Percentiles rank a stretch among this genome's conserved stretches.
These are phyloP conservation scores for Pterophyllum scalare DNA, from an alignment of 2,113 vertebrate species.

Conservation along the genomic window DNA sequence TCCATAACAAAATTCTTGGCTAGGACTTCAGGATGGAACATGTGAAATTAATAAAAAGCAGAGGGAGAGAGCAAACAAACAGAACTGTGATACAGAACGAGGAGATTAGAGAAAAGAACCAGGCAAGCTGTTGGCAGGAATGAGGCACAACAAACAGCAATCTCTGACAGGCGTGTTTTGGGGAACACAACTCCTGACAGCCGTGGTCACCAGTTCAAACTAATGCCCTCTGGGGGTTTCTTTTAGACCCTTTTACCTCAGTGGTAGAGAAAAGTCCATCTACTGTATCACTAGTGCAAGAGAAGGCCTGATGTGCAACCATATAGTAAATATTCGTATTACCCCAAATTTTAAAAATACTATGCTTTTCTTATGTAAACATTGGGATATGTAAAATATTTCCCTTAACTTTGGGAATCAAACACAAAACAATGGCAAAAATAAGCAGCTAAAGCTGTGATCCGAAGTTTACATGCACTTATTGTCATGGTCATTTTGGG, in stretches of 20 bases:
- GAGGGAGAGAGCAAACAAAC: conserved; percentile 48
- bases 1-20: conserved; percentile 14
- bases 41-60: conserved; percentile 43
- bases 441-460: not conserved
- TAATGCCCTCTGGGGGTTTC: not conserved
- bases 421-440: not conserved
- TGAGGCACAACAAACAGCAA: conserved; percentile 1
- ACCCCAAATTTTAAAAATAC: not conserved
- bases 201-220: conserved; percentile 21
- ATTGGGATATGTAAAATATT: not conserved
- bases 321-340: not conserved
- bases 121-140: conserved; percentile 47
- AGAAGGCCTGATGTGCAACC: not conserved
- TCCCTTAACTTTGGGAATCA: not conserved
- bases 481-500: not conserved
- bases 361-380: not conserved
- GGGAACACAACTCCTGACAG: not conserved
- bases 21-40: not conserved
- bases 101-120: conserved; percentile 44
- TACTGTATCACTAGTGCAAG: not conserved
- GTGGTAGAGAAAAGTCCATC: not conserved
- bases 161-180: not conserved
- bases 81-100: conserved; percentile 44
- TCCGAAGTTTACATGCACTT: not conserved
- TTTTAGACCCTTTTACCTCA: not conserved